Evolutionary conservation across 2,888 invertebrate genomes (phyloP), one percentile per base, ranked within the genome.

Genomic region (Plagodis dolabraria): DNA sequence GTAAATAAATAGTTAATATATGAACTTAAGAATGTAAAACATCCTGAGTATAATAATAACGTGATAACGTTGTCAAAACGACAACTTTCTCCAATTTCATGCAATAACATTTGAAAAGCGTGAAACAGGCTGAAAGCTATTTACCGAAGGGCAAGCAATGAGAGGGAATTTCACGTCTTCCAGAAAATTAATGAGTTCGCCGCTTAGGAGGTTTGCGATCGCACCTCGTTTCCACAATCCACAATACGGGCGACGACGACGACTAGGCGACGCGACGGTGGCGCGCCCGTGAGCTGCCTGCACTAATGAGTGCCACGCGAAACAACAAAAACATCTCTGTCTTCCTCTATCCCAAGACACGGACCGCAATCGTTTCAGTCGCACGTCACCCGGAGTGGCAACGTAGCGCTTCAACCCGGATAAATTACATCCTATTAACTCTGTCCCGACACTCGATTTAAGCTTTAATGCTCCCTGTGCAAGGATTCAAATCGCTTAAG

Each of bases 361-460:
- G 60, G 52, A 22, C 46, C 50, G 48, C 64, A 52, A 63, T 64
- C 77, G 75, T 89, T 84, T 85, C 86, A 65, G 72, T 89, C 85
- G 63, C 83, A 80, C 88, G 64, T 73, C 79, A 85, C 81, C 84
- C 89, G 81, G 83, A 86, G 83, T 87, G 91, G 90, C 92, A 89
- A 90, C 92, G 85, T 79, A 83, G 87, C 90, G 79, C 73, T 83
- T 82, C 82, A 82, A 86, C 89, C 85, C 89, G 89, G 90, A 91
- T 92, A 89, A 90, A 92, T 92, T 91, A 92, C 90, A 89, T 88
- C 91, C 89, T 91, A 92, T 92, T 90, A 91, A 89, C 89, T 87
- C 79, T 79, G 82, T 86, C 83, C 87, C 85, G 83, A 84, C 83
- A 83, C 83, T 84, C 91, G 88, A 92, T 88, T 92, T 88, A 82